phyloP scores from a whole-genome alignment of 2,113 vertebrate species.

The Eolophus roseicapilla region DNA sequence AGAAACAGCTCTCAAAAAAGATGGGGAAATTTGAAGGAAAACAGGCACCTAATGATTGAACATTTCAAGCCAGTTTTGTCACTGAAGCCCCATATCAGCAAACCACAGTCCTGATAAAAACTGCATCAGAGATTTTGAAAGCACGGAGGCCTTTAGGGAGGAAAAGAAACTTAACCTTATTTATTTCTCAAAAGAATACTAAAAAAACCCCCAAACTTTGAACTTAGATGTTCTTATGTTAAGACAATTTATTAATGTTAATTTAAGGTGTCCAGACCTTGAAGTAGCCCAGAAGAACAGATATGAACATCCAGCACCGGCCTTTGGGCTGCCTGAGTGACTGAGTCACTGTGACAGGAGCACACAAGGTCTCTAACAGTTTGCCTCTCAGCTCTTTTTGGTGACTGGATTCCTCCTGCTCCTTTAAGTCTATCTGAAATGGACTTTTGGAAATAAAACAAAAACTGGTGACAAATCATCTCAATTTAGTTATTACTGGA shows the following conservation, averaged over 20 bases:
- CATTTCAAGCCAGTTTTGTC: background rate
- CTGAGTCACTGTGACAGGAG: background rate
- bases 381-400: background rate
- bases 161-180: background rate
- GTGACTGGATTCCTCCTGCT: rapidly evolving
- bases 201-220: background rate
- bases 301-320: background rate
- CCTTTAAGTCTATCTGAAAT: background rate
- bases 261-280: background rate
- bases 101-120: background rate
- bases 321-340: background rate
- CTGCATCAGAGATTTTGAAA: background rate
- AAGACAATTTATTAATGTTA: background rate
- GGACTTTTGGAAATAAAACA: background rate
- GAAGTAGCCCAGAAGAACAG: background rate
- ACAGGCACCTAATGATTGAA: background rate
- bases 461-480: background rate
- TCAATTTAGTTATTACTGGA: background rate
- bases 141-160: background rate
- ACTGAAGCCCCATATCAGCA: background rate
- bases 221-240: background rate
- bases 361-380: background rate
- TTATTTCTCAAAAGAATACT: background rate
- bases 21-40: background rate
- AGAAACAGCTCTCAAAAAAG: background rate